Percentiles rank a stretch among this genome's conserved stretches.
These are phyloP conservation scores for Antechinus stuartii DNA, from an alignment of 2,113 vertebrate species.

Conservation along the genomic window DNA sequence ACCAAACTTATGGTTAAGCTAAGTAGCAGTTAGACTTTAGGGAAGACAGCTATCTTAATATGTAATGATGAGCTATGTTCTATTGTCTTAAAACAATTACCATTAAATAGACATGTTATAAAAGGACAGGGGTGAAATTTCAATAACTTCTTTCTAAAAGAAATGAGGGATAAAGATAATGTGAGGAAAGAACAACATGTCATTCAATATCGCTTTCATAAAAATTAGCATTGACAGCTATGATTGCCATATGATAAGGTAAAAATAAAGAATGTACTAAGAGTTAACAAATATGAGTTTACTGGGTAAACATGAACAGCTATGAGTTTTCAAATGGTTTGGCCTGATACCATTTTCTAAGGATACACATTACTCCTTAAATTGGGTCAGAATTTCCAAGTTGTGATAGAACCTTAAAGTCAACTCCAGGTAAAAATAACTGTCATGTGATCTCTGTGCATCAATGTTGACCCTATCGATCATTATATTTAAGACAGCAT, in stretches of 20 bases:
- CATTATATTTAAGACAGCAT: not conserved
- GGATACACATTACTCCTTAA: not conserved
- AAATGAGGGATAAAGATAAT: not conserved
- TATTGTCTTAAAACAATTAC: conserved; percentile 29
- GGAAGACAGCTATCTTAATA: conserved; percentile 24
- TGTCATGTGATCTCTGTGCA: conserved; percentile 19
- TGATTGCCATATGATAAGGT: not conserved
- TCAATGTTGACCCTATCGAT: too few species aligned
- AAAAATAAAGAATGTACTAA: not conserved
- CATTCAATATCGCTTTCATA: not conserved
- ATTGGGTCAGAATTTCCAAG: not conserved
- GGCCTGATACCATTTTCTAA: not conserved
- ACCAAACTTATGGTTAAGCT: not conserved
- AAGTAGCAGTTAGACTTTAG: conserved; percentile 17
- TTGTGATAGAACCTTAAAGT: not conserved
- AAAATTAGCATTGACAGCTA: not conserved
- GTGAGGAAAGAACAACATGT: not conserved
- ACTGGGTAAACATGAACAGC: not conserved
- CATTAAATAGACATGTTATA: not conserved
- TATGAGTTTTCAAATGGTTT: not conserved
- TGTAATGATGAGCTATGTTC: not conserved
- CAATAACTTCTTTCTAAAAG: not conserved
- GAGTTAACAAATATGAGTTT: not conserved
- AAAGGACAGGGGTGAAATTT: conserved; percentile 23
- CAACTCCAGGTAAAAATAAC: not conserved